These are phyloP conservation scores for Chloebia gouldiae DNA, from an alignment of 2,113 vertebrate genomes.

Conservation along the genomic window DNA sequence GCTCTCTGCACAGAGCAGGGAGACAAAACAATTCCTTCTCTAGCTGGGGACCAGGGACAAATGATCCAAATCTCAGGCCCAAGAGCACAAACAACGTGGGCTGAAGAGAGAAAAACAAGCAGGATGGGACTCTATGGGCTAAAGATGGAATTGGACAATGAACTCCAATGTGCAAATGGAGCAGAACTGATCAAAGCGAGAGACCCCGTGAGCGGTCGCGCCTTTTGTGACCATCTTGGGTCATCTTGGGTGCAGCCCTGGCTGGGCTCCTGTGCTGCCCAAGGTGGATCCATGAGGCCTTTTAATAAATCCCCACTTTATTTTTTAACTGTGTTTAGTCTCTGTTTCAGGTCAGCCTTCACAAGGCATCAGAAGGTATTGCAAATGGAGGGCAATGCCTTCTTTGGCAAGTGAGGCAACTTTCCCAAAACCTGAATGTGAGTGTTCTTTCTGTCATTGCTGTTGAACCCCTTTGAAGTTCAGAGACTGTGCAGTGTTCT, in stretches of 20 bases:
- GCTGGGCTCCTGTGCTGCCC: neutral
- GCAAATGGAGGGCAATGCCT: neutral
- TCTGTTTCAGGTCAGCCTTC: neutral
- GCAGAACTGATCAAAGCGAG: neutral
- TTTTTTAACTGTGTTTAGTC: rapidly evolving
- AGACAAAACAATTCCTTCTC: neutral
- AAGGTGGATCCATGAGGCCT: neutral
- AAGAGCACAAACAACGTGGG: neutral
- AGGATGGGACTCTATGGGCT: rapidly evolving
- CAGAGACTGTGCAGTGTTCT: neutral
- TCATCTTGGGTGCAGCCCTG: neutral
- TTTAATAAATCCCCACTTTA: neutral
- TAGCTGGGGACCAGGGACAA: neutral
- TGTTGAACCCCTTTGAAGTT: neutral
- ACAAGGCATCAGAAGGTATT: neutral
- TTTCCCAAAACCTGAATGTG: neutral
- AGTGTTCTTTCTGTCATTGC: neutral
- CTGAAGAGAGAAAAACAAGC: neutral
- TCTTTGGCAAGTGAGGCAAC: neutral
- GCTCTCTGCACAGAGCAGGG: neutral
- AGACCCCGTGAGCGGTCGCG: rapidly evolving
- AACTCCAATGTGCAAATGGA: neutral
- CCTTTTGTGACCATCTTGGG: neutral
- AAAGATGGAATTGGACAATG: neutral
- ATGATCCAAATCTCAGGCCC: neutral